Percentiles rank a stretch among this genome's conserved stretches.
Evolutionary conservation across 2,113 vertebrate genomes (phyloP).

Genomic region (Xiphophorus couchianus): DNA sequence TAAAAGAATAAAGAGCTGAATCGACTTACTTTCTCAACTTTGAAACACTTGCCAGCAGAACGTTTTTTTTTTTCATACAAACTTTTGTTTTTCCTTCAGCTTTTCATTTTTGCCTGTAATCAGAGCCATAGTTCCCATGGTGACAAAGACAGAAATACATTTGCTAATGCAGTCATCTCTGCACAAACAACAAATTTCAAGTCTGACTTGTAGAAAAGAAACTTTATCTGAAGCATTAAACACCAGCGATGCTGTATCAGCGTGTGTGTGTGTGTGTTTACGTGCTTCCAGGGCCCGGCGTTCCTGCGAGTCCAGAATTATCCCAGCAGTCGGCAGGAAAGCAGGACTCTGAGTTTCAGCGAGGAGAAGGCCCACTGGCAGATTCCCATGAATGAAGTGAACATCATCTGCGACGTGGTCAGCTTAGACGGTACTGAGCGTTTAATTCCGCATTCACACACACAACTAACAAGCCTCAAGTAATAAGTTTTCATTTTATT

Average conservation of each 20-base stretch:
- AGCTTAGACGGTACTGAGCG: constrained; percentile 83
- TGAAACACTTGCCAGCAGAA: too few species aligned
- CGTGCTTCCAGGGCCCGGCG: constrained; percentile 85
- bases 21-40: too few species aligned
- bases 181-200: neutral
- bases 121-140: neutral
- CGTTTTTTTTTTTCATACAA: too few species aligned
- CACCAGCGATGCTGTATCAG: neutral
- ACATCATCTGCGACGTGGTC: constrained; percentile 88
- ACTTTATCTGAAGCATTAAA: neutral
- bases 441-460: neutral
- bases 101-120: neutral
- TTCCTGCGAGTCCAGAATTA: constrained; percentile 88
- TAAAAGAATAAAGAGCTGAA: too few species aligned
- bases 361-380: constrained; percentile 91
- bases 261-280: neutral
- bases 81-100: neutral
- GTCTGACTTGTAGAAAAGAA: neutral
- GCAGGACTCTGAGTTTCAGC: constrained; percentile 88
- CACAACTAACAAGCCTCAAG: neutral
- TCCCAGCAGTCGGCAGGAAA: constrained; percentile 86
- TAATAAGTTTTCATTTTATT: neutral
- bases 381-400: constrained; percentile 89
- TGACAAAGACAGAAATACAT: neutral
- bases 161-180: neutral